Evolutionary conservation across 2,888 invertebrate species (phyloP), one percentile per base, ranked within the genome.

Genomic region (Caenorhabditis panamensis): DNA sequence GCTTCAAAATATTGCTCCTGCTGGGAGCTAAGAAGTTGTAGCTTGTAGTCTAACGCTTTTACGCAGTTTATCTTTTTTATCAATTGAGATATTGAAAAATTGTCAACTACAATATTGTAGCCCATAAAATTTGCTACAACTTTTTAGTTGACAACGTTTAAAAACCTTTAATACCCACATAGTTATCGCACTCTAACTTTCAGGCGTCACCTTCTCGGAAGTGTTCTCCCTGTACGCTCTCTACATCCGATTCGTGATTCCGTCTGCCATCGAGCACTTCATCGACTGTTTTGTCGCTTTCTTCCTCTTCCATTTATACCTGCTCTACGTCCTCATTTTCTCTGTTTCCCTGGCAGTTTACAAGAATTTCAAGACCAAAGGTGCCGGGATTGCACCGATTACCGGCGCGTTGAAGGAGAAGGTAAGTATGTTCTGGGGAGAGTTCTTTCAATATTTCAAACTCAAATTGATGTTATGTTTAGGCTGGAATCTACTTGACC

Each of bases 251-350:
- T n/a, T 59, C 5, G n/a, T 72, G n/a, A 49, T 69, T 9, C 79
- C 79, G 20, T 22, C 41, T 2, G 22, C 62, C 4, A 24, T 79
- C n/a, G 68, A 68, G 24, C 31, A 73, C 18, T 28, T 44, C 6
- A 11, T 73, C 44, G 67, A 79, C 36, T 72, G 49, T 22, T n/a
- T 66, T 4, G 18, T 76, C 5, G 80, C 62, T 9, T 81, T 58
- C 36, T 24, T 72, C 24, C 72, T 81, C 36, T 81, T 81, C 49
- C 81, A 81, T 56, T 20, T 71, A 24, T 81, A 81, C 26, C 66
- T 81, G 0, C 41, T 53, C 51, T 81, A 81, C 44, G 62, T 81
- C 18, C 31, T 81, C 9, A 31, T 71, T 11, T 67, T 77, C 26
- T 54, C 62, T 36, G 51, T 77, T 22, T 67, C 76, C 1, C 54